Evolutionary conservation across 2,797 vertebrate genomes (phyloP), one percentile per base, ranked within the genome.

Genomic region (Macrochelys suwanniensis): DNA sequence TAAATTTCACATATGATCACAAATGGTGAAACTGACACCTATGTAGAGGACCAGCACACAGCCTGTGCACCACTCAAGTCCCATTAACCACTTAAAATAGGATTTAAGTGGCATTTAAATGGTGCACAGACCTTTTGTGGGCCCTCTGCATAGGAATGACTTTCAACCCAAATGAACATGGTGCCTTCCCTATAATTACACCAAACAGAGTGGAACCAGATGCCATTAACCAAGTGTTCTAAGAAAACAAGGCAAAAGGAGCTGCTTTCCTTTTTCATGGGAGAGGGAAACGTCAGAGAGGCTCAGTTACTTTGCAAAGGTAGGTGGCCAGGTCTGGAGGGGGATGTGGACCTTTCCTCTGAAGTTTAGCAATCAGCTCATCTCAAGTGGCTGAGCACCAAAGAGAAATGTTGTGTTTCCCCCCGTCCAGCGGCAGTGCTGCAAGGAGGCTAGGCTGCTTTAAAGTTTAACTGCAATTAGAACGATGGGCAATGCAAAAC

Each of bases 381-480:
- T 76, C 89, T 93, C 87, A 90, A 93, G 93, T 86, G 80, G 78
- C 84, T 84, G 50, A 93, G 85, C 82, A 94, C 97, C 92, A 94
- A 95, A 97, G 89, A 88, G 33, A 95, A 86, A 85, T 91, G 54
- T 86, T 87, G 96, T 89, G 87, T 89, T 95, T 92, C 87, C 85
- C 93, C 93, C 81, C 82, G 92, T 82, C 54, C 90, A 91, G 91
- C 49, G 80, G 77, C 84, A 96, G 77, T 82, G 88, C 90, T 96
- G 95, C 96, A 89, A 97, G 74, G 80, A 93, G 91, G 92, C 49
- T 3, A 50, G 26, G 91, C 54, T 57, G 51, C 95, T 96, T 96
- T 96, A 94, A 95, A 94, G 80, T 96, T 94, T 92, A 95, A 85
- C 82, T 90, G 90, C 90, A 96, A 91, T 96, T 94, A 95, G 89